These are phyloP conservation scores for Leptopilina boulardi DNA, from an alignment of 1,140 invertebrate species.

Conservation along the genomic window DNA sequence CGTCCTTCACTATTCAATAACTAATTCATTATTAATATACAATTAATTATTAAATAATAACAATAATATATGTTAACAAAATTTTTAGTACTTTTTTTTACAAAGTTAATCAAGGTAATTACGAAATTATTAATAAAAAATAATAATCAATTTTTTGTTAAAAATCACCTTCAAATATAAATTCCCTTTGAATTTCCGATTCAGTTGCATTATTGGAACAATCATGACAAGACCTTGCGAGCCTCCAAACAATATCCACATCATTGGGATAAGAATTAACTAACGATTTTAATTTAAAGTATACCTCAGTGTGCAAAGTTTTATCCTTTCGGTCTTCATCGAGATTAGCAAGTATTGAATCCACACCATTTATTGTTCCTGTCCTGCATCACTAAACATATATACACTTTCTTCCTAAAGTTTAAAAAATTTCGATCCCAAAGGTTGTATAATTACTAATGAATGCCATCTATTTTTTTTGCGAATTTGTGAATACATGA, in stretches of 20 bases:
- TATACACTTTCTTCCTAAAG: slow-evolving; percentile 65
- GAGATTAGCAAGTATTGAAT: slow-evolving; percentile 56
- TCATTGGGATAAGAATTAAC: slow-evolving; percentile 69
- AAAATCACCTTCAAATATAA: slow-evolving; percentile 78
- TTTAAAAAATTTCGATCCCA: slow-evolving; percentile 10
- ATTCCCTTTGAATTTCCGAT: slow-evolving; percentile 75
- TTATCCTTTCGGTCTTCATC: slow-evolving; percentile 61
- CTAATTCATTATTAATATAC: neutral
- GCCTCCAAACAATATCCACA: slow-evolving; percentile 81
- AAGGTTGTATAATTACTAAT: slow-evolving; percentile 31
- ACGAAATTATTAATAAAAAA: too few species aligned
- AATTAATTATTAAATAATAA: slow-evolving; percentile 10
- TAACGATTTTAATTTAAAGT: slow-evolving; percentile 68
- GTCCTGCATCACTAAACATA: slow-evolving; percentile 75
- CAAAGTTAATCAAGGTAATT: too few species aligned
- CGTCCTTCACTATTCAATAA: too few species aligned
- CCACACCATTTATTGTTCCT: slow-evolving; percentile 60
- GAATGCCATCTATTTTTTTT: slow-evolving; percentile 20
- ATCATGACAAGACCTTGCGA: slow-evolving; percentile 81
- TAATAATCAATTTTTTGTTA: too few species aligned
- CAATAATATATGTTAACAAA: neutral
- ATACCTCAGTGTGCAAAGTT: slow-evolving; percentile 57
- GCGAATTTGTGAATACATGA: too few species aligned
- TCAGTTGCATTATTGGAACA: slow-evolving; percentile 74
- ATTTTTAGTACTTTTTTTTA: slow-evolving; percentile 29